These are phyloP conservation scores for Craniophora ligustri DNA, from an alignment of 2,888 invertebrate species.

Conservation along the genomic window DNA sequence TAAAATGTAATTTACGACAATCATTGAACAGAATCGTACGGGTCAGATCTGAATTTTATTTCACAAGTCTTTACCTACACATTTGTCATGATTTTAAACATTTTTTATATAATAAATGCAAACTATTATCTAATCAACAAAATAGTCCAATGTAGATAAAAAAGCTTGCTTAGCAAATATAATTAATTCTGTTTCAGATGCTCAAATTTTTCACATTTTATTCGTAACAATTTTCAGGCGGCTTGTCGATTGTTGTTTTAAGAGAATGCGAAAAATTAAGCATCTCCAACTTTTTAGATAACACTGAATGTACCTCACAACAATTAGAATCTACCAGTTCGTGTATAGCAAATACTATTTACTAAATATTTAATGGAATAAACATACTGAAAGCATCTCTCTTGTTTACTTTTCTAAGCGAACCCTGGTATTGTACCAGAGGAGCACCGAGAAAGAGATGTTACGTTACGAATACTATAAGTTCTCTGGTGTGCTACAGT, in stretches of 20 bases:
- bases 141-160: slow-evolving; percentile 66
- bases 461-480: slow-evolving; percentile 1
- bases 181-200: slow-evolving; percentile 50
- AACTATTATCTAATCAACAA: slow-evolving; percentile 72
- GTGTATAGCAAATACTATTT: slow-evolving; percentile 54
- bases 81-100: slow-evolving; percentile 73
- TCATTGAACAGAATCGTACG: slow-evolving; percentile 77
- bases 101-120: slow-evolving; percentile 70
- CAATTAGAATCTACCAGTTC: slow-evolving; percentile 68
- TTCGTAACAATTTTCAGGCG: slow-evolving; percentile 11
- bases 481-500: slow-evolving; percentile 1
- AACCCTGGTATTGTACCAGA: neutral
- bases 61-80: slow-evolving; percentile 61
- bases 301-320: slow-evolving; percentile 70
- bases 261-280: slow-evolving; percentile 36
- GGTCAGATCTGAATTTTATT: slow-evolving; percentile 60
- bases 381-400: slow-evolving; percentile 33
- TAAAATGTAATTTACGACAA: slow-evolving; percentile 83
- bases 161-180: slow-evolving; percentile 74
- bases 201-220: slow-evolving; percentile 30
- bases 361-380: slow-evolving; percentile 28
- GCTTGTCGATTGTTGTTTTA: slow-evolving; percentile 15
- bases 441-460: neutral
- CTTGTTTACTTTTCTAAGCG: slow-evolving; percentile 1
- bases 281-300: slow-evolving; percentile 58